Conservation (phyloP, 35 echinoderm and acorn worm genomes). For the Chiridota heheva region DNA sequence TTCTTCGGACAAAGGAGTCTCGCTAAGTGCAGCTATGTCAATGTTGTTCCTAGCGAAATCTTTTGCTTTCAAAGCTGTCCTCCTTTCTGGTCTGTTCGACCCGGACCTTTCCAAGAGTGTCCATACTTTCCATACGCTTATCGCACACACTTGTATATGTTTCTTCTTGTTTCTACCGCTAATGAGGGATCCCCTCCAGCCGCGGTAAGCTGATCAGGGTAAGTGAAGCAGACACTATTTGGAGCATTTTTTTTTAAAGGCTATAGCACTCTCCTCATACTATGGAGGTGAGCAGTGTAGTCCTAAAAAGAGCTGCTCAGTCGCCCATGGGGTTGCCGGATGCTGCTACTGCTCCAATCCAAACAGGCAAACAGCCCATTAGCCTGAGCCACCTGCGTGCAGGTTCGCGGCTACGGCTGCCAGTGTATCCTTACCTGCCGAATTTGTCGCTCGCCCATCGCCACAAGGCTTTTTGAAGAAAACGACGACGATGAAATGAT, state of each 20-base stretch:
- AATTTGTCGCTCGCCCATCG: conserved; percentile 30
- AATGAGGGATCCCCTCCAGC: not conserved
- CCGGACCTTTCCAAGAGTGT: not conserved
- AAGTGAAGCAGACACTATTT: conserved; percentile 4
- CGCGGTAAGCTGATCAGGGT: conserved; percentile 1
- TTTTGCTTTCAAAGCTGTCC: not conserved
- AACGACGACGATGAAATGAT: too few species aligned
- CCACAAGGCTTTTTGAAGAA: conserved; percentile 51
- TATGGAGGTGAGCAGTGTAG: conserved; percentile 53
- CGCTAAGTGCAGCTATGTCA: not conserved
- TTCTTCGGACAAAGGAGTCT: not conserved
- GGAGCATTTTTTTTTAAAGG: conserved; percentile 21
- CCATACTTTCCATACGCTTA: not conserved
- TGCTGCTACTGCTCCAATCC: conserved; percentile 24
- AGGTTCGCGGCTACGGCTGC: conserved; percentile 31
- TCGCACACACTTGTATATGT: not conserved
- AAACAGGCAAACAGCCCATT: conserved; percentile 17
- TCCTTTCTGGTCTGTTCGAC: not conserved
- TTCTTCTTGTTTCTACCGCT: not conserved
- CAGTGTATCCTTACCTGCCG: conserved; percentile 48
- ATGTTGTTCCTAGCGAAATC: not conserved
- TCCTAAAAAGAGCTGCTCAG: conserved; percentile 63
- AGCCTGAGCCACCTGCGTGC: conserved; percentile 50
- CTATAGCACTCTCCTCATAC: conserved; percentile 50
- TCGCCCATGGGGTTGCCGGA: conserved; percentile 45